These are phyloP conservation scores for Dasyornis broadbenti DNA, from an alignment of 2,113 vertebrate genomes.

Conservation along the genomic window DNA sequence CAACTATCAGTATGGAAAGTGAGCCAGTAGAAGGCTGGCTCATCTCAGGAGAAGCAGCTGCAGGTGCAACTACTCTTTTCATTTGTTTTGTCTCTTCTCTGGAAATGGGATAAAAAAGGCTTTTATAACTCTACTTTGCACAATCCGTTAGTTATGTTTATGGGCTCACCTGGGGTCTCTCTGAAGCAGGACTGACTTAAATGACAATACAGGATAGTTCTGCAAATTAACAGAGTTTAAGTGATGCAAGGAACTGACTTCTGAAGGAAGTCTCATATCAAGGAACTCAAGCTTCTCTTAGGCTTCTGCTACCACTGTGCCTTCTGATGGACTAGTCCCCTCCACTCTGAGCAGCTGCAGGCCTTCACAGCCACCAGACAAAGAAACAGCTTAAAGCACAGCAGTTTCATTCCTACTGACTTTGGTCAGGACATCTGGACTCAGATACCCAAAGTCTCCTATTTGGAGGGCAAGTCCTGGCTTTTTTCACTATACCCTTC, in stretches of 20 bases:
- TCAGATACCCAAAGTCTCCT: background rate
- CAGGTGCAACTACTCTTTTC: background rate
- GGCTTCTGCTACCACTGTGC: background rate
- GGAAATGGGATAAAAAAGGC: background rate
- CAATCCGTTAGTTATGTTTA: background rate
- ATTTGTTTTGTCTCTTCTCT: background rate
- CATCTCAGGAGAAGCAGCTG: background rate
- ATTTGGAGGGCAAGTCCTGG: background rate
- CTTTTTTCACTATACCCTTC: background rate
- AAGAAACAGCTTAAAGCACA: background rate
- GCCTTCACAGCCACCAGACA: background rate
- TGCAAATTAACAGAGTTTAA: background rate
- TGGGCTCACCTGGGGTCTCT: background rate
- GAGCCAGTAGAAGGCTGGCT: background rate
- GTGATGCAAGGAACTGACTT: background rate
- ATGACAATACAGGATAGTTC: background rate
- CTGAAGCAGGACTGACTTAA: background rate
- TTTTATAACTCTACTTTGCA: background rate
- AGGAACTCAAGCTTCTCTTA: background rate
- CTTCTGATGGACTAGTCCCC: background rate
- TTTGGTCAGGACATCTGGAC: background rate
- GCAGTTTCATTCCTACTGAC: background rate
- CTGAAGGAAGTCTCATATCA: background rate
- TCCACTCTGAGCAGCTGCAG: background rate
- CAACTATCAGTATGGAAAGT: background rate